A percentile compares a stretch with the other conserved stretches of the same genome.
Evolutionary conservation across 2,113 vertebrate genomes (phyloP).

Genomic region (Oryzias woworae): DNA sequence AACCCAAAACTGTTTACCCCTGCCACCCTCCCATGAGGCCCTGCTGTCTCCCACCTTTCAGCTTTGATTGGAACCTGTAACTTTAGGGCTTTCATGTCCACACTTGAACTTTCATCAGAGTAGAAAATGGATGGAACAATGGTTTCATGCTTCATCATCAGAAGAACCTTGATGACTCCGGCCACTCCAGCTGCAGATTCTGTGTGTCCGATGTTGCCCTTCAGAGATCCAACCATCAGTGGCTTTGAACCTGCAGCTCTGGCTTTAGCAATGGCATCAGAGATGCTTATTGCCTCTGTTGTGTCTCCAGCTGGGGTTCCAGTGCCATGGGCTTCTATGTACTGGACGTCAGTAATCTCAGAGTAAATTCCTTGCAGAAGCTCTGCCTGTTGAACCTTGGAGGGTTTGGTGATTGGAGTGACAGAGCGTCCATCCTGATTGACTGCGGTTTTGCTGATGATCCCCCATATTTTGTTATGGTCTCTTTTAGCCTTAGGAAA

Average conservation of each 20-base stretch:
- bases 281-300: constrained; percentile 79
- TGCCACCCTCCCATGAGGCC: constrained; percentile 73
- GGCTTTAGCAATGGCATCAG: constrained; percentile 70
- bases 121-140: constrained; percentile 86
- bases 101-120: constrained; percentile 74
- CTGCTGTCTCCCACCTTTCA: constrained; percentile 76
- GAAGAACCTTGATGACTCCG: constrained; percentile 86
- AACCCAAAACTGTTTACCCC: constrained; percentile 89
- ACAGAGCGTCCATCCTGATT: constrained; percentile 80
- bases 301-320: constrained; percentile 81
- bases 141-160: constrained; percentile 86
- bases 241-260: constrained; percentile 48
- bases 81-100: constrained; percentile 75
- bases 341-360: constrained; percentile 77
- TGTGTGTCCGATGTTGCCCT: constrained; percentile 85
- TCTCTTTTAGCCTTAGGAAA: constrained; percentile 77
- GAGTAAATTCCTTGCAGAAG: constrained; percentile 80
- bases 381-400: constrained; percentile 78
- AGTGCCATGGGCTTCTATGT: constrained; percentile 84
- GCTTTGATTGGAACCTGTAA: constrained; percentile 73
- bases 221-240: constrained; percentile 82
- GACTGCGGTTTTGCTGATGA: constrained; percentile 78
- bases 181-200: constrained; percentile 87
- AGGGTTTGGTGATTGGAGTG: constrained; percentile 80
- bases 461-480: constrained; percentile 81